Conservation (phyloP, 2,113 vertebrate species). For the Clupea harengus region DNA sequence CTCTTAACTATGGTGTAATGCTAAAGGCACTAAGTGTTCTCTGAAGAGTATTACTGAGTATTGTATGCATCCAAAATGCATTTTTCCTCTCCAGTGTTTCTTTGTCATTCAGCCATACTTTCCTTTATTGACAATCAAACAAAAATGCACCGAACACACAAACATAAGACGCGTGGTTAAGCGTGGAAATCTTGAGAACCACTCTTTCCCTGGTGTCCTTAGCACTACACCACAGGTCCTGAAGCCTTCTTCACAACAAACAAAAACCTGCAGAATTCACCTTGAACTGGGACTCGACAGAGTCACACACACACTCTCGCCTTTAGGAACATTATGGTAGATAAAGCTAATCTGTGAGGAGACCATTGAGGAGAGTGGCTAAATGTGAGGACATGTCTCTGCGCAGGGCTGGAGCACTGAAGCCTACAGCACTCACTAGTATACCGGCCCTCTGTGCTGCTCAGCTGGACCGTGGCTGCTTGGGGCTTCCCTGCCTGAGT, state of each 20-base stretch:
- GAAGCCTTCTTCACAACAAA: background rate
- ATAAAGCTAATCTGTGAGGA: background rate
- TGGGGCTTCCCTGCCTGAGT: background rate
- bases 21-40: conserved; percentile 15
- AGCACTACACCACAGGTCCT: background rate
- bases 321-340: background rate
- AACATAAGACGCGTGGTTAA: background rate
- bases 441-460: background rate
- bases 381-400: background rate
- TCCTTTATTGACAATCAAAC: background rate
- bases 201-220: background rate
- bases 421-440: background rate
- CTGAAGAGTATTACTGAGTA: background rate
- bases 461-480: background rate
- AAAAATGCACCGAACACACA: background rate
- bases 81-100: background rate
- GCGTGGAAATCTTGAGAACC: background rate
- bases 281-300: background rate
- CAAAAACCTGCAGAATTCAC: background rate
- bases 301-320: background rate
- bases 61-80: background rate
- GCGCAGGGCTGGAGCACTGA: background rate
- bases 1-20: background rate
- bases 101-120: background rate
- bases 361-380: background rate